Conservation (phyloP, 2,888 invertebrate genomes). For the Xanthorhoe spadicearia region DNA sequence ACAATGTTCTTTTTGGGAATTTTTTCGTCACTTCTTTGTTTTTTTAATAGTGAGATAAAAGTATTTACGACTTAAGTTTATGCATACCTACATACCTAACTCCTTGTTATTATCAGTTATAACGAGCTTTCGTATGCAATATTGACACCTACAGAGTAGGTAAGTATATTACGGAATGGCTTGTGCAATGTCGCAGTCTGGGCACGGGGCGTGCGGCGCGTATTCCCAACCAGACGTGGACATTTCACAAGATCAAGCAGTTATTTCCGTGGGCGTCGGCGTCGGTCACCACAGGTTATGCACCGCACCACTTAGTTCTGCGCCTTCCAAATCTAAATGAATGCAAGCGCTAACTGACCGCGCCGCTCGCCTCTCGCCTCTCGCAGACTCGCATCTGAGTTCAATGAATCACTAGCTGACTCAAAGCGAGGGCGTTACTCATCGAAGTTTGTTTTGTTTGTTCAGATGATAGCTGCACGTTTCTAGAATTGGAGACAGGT, state of each 20-base stretch:
- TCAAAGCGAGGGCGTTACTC: constrained; percentile 33
- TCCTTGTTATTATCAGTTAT: background rate
- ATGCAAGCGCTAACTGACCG: constrained; percentile 12
- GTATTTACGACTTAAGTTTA: background rate
- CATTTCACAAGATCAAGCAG: constrained; percentile 26
- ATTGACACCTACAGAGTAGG: background rate
- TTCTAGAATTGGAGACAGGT: constrained; percentile 2
- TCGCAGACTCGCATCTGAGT: constrained; percentile 13
- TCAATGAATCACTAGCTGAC: constrained; percentile 32
- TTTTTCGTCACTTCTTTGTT: background rate
- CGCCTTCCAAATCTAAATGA: constrained; percentile 10
- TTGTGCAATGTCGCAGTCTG: background rate
- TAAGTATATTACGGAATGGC: background rate
- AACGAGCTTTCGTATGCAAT: background rate
- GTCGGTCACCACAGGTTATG: constrained; percentile 17
- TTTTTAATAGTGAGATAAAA: background rate
- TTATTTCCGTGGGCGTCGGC: constrained; percentile 27
- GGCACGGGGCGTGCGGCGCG: background rate
- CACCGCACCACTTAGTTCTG: constrained; percentile 4
- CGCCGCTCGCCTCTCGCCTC: constrained; percentile 1
- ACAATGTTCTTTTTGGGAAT: background rate
- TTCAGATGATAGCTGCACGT: constrained; percentile 29
- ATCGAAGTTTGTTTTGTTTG: constrained; percentile 36
- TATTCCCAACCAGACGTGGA: constrained; percentile 11
- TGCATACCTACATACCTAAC: too few relatives aligned